These are phyloP conservation scores for Agrotis puta DNA, from an alignment of 2,888 invertebrate species.

Conservation along the genomic window DNA sequence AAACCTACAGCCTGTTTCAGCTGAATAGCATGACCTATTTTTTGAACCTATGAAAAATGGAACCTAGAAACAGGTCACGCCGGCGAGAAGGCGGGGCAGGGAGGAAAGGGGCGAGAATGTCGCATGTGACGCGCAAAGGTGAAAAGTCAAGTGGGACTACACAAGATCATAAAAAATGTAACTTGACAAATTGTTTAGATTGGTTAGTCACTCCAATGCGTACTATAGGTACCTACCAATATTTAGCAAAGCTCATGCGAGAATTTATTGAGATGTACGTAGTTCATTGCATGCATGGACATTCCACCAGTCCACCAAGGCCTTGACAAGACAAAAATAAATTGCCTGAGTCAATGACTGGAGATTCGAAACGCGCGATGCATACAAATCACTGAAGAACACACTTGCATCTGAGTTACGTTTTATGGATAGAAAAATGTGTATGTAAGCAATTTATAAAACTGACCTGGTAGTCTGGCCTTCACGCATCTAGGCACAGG, in stretches of 20 bases:
- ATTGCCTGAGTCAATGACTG: slow-evolving; percentile 62
- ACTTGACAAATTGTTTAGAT: slow-evolving; percentile 35
- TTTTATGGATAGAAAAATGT: slow-evolving; percentile 4
- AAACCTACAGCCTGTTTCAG: slow-evolving; percentile 7
- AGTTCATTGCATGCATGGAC: too few relatives aligned
- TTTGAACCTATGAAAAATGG: slow-evolving; percentile 52
- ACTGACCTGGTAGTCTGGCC: slow-evolving; percentile 91
- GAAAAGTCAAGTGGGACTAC: slow-evolving; percentile 63
- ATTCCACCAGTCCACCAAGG: slow-evolving; percentile 43
- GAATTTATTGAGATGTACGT: slow-evolving; percentile 19
- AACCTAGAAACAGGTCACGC: slow-evolving; percentile 65
- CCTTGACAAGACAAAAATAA: slow-evolving; percentile 69
- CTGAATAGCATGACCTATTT: slow-evolving; percentile 61
- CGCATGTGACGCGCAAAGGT: slow-evolving; percentile 56
- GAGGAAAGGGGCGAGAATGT: slow-evolving; percentile 44
- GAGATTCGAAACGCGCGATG: slow-evolving; percentile 54
- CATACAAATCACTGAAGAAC: slow-evolving; percentile 56
- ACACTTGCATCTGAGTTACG: slow-evolving; percentile 16
- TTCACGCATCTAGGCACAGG: slow-evolving; percentile 92
- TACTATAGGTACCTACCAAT: neutral
- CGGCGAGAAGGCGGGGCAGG: slow-evolving; percentile 30
- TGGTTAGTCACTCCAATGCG: slow-evolving; percentile 16
- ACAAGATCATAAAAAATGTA: slow-evolving; percentile 31
- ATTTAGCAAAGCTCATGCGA: slow-evolving; percentile 15
- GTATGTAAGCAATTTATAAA: neutral